phyloP scores from a whole-genome alignment of 2,888 invertebrate species.

The Eurytoma adleriae region DNA sequence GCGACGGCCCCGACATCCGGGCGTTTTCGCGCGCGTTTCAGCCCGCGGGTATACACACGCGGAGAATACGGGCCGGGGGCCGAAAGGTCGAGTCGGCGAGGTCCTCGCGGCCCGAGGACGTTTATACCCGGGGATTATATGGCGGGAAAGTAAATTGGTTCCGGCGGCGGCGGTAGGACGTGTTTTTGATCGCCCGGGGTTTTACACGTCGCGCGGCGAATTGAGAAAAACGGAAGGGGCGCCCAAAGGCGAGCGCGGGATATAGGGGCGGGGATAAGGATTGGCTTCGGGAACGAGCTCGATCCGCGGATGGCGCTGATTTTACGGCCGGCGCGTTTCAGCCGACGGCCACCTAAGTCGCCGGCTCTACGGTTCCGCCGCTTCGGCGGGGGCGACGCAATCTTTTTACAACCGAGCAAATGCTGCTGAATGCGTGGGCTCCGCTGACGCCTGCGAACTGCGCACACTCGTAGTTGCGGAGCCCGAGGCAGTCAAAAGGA shows the following conservation, averaged over 20 bases:
- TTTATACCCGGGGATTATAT: slow-evolving; percentile 60
- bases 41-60: background rate
- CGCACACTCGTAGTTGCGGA: too few species aligned
- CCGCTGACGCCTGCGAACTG: too few species aligned
- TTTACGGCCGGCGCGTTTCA: slow-evolving; percentile 54
- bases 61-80: slow-evolving; percentile 34
- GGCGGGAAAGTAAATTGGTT: slow-evolving; percentile 61
- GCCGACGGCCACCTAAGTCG: slow-evolving; percentile 19
- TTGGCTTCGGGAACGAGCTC: slow-evolving; percentile 53
- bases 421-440: slow-evolving; percentile 46
- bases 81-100: slow-evolving; percentile 24
- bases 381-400: background rate
- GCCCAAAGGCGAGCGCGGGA: slow-evolving; percentile 20
- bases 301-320: slow-evolving; percentile 48
- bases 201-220: slow-evolving; percentile 52
- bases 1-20: slow-evolving; percentile 26
- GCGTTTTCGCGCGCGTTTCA: slow-evolving; percentile 15
- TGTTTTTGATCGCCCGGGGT: slow-evolving; percentile 59
- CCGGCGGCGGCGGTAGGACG: slow-evolving; percentile 35
- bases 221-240: slow-evolving; percentile 41
- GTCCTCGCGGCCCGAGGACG: background rate
- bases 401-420: slow-evolving; percentile 53
- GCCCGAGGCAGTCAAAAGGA: too few species aligned
- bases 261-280: slow-evolving; percentile 54
- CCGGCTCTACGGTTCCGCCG: background rate